Evolutionary conservation across 2,888 invertebrate species (phyloP), one percentile per base, ranked within the genome.

Genomic region (Pharmacophagus antenor): DNA sequence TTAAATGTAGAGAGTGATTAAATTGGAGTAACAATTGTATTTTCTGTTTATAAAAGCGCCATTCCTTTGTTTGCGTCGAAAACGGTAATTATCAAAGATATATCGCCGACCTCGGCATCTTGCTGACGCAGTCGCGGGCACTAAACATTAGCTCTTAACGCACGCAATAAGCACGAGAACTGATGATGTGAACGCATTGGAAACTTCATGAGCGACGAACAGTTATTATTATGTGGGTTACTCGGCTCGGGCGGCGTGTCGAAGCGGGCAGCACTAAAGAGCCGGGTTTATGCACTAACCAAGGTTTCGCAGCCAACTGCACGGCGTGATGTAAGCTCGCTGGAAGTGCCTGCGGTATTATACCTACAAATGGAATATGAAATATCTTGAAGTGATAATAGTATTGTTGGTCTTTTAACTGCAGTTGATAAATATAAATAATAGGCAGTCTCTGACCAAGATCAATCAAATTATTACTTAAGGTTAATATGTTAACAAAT

Each of bases 211-310:
- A 54, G 49, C 23, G 47, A 37, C 56, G 53, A 69, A 71, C 66
- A 62, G 71, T 75, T 74, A 71, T 72, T 72, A 69, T 72, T 71
- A 75, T 77, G 74, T 78, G 74, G 79, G 79, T 79, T 77, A 77
- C 70, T 72, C 72, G 74, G 70, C 67, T 67, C 67, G 57, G 25
- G 12, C 53, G 51, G 61, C 50, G 59, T 61, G 64, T 62, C 51
- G 65, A 63, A 64, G 68, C 65, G 66, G 52, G 61, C 60, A 63
- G 67, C 65, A 70, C 69, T 74, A 70, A 74, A 73, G 65, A 69
- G 65, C 65, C 61, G 62, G 67, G 55, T 74, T 76, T 73, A 73
- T 74, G 72, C 66, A 65, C 67, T 56, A 65, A 62, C 67, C 73
- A 74, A 75, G 73, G 76, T 66, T 70, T 66, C 66, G 55, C 62